Evolutionary conservation across 2,797 vertebrate genomes (phyloP), one percentile per base, ranked within the genome.

Genomic region (Hipposideros larvatus): DNA sequence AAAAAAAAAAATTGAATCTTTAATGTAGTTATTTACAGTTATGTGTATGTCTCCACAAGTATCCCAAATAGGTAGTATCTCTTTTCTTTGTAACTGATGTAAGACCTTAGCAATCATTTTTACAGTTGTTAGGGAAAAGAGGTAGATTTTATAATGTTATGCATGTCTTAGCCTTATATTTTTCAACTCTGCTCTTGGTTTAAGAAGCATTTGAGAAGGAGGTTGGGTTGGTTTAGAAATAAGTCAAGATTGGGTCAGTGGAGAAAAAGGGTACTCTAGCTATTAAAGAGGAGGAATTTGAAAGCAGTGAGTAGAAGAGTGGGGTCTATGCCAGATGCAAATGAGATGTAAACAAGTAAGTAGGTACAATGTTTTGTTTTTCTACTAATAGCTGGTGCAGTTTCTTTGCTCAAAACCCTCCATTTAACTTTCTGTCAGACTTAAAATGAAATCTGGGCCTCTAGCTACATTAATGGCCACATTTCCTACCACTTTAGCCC

Each of bases 161-260:
- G 9, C 10, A n/a, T 85, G 21, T 86, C 46, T 95, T 83, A 65
- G 1, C 7, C 22, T 83, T 80, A 46, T 0, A 46, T 26, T 86
- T 66, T 92, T 74, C 34, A 87, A 2, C 21, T 28, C 31, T 93
- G 3, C 14, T 87, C 18, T 74, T 90, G 4, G 13, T 92, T 89
- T 93, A 82, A 92, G 83, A 86, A 96, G 53, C 70, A 70, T 24
- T 70, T 96, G 90, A 90, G 43, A 92, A 95, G 85, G 16, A 92
- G 55, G 18, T 57, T 96, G 34, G 34, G 11, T 70, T 84, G 43
- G 26, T 34, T 97, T 51, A 79, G 65, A 70, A 91, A 90, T n/a
- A 94, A 95, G 37, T 86, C 46, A 59, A 53, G 18, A 75, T 91
- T 89, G 31, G 51, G 41, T 46, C 37, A 53, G 4, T 70, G 3